phyloP scores from a whole-genome alignment of 2,888 invertebrate genomes.

The Fragum sueziense region DNA sequence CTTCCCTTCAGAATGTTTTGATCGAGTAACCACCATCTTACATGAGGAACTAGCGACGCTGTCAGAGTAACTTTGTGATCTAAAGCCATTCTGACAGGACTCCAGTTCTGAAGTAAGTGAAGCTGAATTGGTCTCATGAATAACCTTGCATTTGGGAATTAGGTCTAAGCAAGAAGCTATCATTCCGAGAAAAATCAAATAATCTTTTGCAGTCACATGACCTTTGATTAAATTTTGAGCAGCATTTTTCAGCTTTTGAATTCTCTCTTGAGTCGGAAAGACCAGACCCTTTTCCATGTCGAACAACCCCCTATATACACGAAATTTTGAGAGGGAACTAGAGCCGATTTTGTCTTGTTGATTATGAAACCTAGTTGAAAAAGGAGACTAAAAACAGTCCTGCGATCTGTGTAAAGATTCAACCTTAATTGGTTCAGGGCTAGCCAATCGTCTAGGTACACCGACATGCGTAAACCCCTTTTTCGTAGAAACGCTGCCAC shows the following conservation, averaged over 20 bases:
- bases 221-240: constrained; percentile 10
- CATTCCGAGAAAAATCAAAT: constrained; percentile 28
- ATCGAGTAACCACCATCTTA: constrained; percentile 35
- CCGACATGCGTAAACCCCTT: constrained; percentile 24
- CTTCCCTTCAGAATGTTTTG: constrained; percentile 30
- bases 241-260: background rate
- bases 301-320: constrained; percentile 38
- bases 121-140: constrained; percentile 48
- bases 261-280: constrained; percentile 30
- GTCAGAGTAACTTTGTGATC: constrained; percentile 14
- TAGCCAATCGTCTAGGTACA: constrained; percentile 49
- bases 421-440: constrained; percentile 27
- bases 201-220: constrained; percentile 22
- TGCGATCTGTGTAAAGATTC: constrained; percentile 31
- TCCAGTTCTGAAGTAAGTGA: constrained; percentile 22
- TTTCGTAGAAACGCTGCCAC: constrained; percentile 25
- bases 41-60: constrained; percentile 3
- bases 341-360: constrained; percentile 43
- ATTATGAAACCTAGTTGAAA: constrained; percentile 49
- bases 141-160: constrained; percentile 45
- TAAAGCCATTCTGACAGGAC: constrained; percentile 19
- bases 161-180: constrained; percentile 43
- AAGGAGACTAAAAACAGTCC: constrained; percentile 40
- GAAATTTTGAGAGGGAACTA: constrained; percentile 33
- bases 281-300: constrained; percentile 32